Percentiles rank a stretch among this genome's conserved stretches.
Conservation (phyloP, 1,140 invertebrate genomes). For the Drosophila sproati region DNA sequence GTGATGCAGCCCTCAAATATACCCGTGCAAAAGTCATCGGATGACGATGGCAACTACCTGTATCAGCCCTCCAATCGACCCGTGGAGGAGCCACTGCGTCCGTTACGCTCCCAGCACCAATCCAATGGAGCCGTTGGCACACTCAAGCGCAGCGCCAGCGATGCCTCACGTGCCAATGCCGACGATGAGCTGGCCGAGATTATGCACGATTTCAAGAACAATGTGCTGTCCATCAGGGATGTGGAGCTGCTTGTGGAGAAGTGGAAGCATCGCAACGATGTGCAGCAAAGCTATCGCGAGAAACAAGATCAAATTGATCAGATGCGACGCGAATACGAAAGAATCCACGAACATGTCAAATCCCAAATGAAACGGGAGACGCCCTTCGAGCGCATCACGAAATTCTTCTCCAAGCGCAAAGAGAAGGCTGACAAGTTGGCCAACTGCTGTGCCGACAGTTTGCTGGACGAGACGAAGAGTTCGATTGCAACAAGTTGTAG, state of each 20-base stretch:
- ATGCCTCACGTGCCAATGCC: constrained; percentile 84
- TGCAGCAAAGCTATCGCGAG: constrained; percentile 93
- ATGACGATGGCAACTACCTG: constrained; percentile 85
- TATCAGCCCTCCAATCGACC: constrained; percentile 87
- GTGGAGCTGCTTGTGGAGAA: constrained; percentile 93
- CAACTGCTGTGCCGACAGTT: constrained; percentile 65
- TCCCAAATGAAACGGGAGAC: constrained; percentile 90
- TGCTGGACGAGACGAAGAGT: constrained; percentile 79
- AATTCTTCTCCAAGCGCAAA: constrained; percentile 88
- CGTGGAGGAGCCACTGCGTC: constrained; percentile 78
- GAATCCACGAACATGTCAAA: constrained; percentile 91
- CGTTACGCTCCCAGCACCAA: constrained; percentile 41
- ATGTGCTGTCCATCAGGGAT: constrained; percentile 93
- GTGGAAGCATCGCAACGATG: constrained; percentile 93
- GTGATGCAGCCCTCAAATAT: constrained; percentile 83
- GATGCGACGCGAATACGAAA: constrained; percentile 92
- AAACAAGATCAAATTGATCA: constrained; percentile 92
- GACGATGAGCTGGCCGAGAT: constrained; percentile 94
- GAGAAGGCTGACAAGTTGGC: constrained; percentile 83
- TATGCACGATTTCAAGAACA: constrained; percentile 95
- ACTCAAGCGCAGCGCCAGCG: constrained; percentile 73
- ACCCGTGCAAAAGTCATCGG: constrained; percentile 43
- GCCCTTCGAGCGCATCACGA: constrained; percentile 91
- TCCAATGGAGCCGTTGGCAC: constrained; percentile 63
- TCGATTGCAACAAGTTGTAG: constrained; percentile 81